These are phyloP conservation scores for Larimichthys crocea DNA, from an alignment of 2,113 vertebrate genomes.

Conservation along the genomic window DNA sequence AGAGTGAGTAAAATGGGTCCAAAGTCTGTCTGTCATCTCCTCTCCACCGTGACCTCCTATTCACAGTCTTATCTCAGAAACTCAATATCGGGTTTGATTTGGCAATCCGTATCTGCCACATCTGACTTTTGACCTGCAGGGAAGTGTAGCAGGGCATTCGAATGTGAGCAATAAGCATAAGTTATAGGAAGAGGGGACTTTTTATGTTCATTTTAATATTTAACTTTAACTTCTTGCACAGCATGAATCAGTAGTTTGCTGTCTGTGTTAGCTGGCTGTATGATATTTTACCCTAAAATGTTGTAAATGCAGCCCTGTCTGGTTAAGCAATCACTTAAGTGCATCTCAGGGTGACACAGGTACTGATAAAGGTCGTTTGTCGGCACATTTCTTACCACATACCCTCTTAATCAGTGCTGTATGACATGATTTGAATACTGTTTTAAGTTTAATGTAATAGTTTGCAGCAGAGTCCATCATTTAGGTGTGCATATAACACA, in stretches of 20 bases:
- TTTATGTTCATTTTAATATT: not conserved
- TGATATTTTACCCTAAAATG: not conserved
- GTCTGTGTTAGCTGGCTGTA: not conserved
- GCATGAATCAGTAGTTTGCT: not conserved
- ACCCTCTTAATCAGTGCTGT: not conserved
- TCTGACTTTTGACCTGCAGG: slow-evolving; percentile 71
- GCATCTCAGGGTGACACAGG: not conserved
- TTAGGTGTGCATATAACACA: no score
- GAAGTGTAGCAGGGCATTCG: not conserved
- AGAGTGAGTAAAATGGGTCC: slow-evolving; percentile 58
- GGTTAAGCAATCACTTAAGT: slow-evolving; percentile 33
- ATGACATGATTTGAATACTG: not conserved
- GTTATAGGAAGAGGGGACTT: not conserved
- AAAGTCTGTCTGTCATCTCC: slow-evolving; percentile 78
- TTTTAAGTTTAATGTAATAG: not conserved
- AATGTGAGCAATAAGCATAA: not conserved
- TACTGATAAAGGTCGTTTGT: not conserved
- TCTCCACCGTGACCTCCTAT: slow-evolving; percentile 29
- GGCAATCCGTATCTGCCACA: slow-evolving; percentile 46
- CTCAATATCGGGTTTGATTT: slow-evolving; percentile 47
- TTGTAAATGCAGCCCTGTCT: slow-evolving; percentile 22
- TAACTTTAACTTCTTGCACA: not conserved
- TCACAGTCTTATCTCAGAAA: slow-evolving; percentile 70
- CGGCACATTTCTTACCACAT: not conserved
- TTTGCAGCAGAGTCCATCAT: not conserved